phyloP scores from a whole-genome alignment of 2,888 invertebrate genomes.

The Halictus ligatus region DNA sequence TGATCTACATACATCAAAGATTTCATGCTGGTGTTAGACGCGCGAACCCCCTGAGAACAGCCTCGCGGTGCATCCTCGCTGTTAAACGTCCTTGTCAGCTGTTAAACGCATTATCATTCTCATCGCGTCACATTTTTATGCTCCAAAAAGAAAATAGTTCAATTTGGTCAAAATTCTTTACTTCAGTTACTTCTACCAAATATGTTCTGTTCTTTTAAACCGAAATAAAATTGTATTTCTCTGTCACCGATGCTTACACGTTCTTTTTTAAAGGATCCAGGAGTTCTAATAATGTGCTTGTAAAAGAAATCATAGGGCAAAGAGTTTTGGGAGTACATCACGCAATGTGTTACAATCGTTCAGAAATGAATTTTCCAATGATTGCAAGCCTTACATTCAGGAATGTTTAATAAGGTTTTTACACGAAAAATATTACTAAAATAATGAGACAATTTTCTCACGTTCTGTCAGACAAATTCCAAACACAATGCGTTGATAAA shows the following conservation, averaged over 20 bases:
- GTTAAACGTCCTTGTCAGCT: background rate
- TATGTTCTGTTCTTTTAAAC: background rate
- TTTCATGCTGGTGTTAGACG: background rate
- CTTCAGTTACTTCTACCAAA: too few relatives aligned
- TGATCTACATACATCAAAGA: slow-evolving; percentile 10
- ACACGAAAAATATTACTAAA: too few relatives aligned
- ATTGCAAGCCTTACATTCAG: too few relatives aligned
- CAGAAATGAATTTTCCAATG: too few relatives aligned
- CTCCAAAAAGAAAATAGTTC: background rate
- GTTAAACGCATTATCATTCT: background rate
- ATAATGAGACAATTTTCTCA: too few relatives aligned
- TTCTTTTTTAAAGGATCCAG: background rate
- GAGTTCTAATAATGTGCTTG: too few relatives aligned
- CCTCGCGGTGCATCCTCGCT: background rate
- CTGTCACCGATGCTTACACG: background rate
- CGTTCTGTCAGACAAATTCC: too few relatives aligned
- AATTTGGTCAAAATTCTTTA: background rate
- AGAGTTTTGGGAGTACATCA: too few relatives aligned
- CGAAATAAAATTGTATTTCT: background rate
- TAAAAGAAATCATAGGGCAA: too few relatives aligned
- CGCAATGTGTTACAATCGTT: too few relatives aligned
- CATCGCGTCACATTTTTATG: background rate
- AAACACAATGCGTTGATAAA: too few relatives aligned
- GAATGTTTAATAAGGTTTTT: too few relatives aligned
- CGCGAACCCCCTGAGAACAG: background rate